Percentiles rank a stretch among this genome's conserved stretches.
phyloP scores from a whole-genome alignment of 2,113 vertebrate genomes.

The Myrmophylax atrothorax region DNA sequence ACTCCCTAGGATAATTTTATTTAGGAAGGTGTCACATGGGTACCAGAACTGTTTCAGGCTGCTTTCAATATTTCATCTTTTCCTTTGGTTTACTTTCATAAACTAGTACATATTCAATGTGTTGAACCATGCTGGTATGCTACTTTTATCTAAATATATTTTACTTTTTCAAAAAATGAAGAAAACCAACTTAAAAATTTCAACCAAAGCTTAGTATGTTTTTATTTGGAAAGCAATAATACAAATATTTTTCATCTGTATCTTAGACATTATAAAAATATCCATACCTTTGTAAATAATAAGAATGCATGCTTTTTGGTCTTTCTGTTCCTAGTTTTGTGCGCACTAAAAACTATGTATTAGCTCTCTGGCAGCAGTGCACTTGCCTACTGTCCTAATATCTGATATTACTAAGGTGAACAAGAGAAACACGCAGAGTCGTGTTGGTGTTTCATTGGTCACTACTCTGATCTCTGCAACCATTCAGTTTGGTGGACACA shows the following conservation, averaged over 20 bases:
- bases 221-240: neutral
- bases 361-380: neutral
- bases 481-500: accelerated
- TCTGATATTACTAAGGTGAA: neutral
- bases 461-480: neutral
- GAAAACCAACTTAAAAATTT: neutral
- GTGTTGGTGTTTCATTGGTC: neutral
- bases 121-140: neutral
- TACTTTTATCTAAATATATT: neutral
- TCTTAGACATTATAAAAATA: neutral
- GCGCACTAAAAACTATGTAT: neutral
- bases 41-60: neutral
- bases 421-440: neutral
- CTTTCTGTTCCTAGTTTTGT: neutral
- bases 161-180: neutral
- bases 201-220: neutral
- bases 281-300: neutral
- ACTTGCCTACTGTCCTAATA: neutral
- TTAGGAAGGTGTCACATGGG: neutral
- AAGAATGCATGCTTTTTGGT: neutral
- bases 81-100: neutral
- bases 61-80: neutral
- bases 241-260: neutral
- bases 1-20: neutral
- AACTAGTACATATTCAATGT: neutral